Evolutionary conservation across 2,113 vertebrate species (phyloP), one percentile per base, ranked within the genome.

Genomic region (Arenaria interpres): DNA sequence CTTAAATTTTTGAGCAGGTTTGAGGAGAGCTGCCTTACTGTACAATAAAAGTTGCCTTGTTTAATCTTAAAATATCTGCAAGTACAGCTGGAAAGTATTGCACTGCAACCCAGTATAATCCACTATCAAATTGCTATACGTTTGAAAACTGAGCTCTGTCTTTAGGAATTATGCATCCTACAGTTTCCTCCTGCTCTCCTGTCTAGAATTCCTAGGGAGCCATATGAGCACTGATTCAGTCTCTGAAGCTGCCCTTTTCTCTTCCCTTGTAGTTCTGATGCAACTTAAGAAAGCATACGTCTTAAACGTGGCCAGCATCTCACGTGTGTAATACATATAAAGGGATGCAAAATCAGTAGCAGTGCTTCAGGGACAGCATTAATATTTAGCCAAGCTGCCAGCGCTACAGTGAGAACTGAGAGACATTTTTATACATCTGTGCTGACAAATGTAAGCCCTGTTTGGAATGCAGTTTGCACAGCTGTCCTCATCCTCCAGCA

Each of bases 371-470:
- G 82, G 88, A 39, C 43, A 64, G 79, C 59, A 4, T 85, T 85
- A 73, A 45, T 90, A 68, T 59, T 91, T 73, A 73, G 73, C 81
- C 74, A 83, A 88, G 72, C 91, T 90, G 80, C 88, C 75, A 92
- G 84, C 78, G 27, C 81, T 88, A 43, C 76, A 33, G 54, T 75
- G 72, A 92, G 78, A 81, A 37, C 64, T 17, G 72, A 88, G 63
- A 67, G 72, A 79, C 24, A 2, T 59, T 83, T 89, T 84, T 12
- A 41, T 85, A 22, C 72, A 74, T 93, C 81, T 84, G 90, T 82
- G 86, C 90, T 92, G 95, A 90, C 75, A 96, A 96, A 95, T 33
- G 5, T 20, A 57, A 90, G 78, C 66, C 62, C 57, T 82, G 64
- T 75, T 85, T 87, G 69, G 73, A 94, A 90, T 62, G 73, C 67